Conservation (phyloP, 2,888 invertebrate species). For the Volucella bombylans region DNA sequence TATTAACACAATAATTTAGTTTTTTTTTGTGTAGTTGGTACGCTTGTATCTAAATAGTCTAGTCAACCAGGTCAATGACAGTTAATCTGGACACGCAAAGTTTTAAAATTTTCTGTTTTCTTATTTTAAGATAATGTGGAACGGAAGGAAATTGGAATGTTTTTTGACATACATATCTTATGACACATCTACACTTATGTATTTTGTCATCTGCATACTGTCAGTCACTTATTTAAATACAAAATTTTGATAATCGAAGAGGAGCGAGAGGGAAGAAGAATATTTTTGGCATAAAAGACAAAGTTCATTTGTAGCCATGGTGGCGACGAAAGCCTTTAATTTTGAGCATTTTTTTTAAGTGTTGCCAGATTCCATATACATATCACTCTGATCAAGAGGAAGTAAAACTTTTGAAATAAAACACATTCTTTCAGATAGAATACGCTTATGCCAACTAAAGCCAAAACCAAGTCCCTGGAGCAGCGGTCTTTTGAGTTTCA, state of each 20-base stretch:
- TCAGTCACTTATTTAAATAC: neutral
- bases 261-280: neutral
- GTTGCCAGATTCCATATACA: neutral
- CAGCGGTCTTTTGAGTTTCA: too few species aligned
- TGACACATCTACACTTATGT: too few species aligned
- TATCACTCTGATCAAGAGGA: too few species aligned
- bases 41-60: conserved; percentile 51
- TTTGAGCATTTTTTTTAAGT: neutral
- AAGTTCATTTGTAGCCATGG: conserved; percentile 16
- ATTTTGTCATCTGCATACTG: neutral
- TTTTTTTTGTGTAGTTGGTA: conserved; percentile 7
- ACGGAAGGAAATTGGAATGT: neutral
- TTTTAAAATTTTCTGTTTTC: neutral
- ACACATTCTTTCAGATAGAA: too few species aligned
- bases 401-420: too few species aligned
- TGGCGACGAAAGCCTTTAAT: conserved; percentile 17
- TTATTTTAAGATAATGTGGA: neutral
- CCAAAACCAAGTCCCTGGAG: too few species aligned
- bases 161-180: neutral
- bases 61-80: conserved; percentile 74
- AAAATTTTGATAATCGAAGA: neutral
- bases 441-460: too few species aligned
- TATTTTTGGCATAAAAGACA: neutral
- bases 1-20: conserved; percentile 6
- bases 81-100: conserved; percentile 33